Base-by-base conservation (phyloP, 2,797 vertebrate genomes). In the Fringilla coelebs region DNA sequence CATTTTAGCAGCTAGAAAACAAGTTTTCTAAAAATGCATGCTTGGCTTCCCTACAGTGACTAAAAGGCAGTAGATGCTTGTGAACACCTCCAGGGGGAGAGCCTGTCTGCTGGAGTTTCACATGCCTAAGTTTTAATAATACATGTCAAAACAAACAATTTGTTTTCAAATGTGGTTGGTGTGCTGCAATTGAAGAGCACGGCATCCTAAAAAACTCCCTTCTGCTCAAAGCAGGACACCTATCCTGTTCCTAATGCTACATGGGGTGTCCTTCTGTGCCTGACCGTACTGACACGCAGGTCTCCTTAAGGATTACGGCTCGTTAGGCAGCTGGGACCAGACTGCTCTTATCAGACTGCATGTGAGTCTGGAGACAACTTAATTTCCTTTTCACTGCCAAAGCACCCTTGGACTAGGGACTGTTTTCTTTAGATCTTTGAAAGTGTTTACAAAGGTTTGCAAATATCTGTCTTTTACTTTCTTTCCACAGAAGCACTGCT, bases 71-170 rank as follows among this genome's bases (percentile, higher is more conserved):
- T 46, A 75, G 75, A 70, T 91, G 24, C 61, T 71, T 63, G 45
- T 65, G 55, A 89, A 54, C 6, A 84, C 95, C 93, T 95, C 87
- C 93, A 95, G 87, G 81, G 93, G 85, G 91, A 94, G 93, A 94
- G 83, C 81, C 78, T 89, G 75, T 49, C 91, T 94, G 78, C 78
- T 71, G 76, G 76, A 90, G 84, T 71, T 89, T 80, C 75, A 70
- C 78, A 49, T 41, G 52, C 52, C 32, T 85, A 74, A 80, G 31
- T 83, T 93, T 85, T 80, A 91, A 88, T 41, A 91, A 57, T 40
- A 19, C 28, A 19, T 57, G 41, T 77, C 41, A 85, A 93, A 95
- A 67, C 58, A 92, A 95, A 70, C 31, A 45, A 65, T 63, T 92
- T 89, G 20, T 89, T 96, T 96, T 91, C 31, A 77, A n/a, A 65